Evolutionary conservation across 30 jellyfish, hydroid and myxozoan genomes (phyloP), one percentile per base, ranked within the genome.

Genomic region (Turritopsis dohrnii): DNA sequence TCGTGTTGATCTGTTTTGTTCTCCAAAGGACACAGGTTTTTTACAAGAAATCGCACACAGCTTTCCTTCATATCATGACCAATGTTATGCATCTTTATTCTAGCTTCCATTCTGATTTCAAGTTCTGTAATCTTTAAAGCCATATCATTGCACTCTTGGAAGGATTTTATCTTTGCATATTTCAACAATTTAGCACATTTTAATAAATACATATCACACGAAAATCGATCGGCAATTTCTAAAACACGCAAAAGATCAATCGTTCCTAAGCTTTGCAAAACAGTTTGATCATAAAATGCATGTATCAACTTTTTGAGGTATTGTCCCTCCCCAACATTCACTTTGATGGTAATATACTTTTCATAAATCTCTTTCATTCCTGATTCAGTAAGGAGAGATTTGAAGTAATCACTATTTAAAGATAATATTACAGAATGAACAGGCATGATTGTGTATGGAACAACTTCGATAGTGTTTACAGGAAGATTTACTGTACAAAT

Each of bases 271-370:
- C 77, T 21, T n/a, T 27, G 23, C 77, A 69, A 69, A 7, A 69
- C 77, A 69, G 77, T 69, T 69, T 69, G 77, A 21, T 69, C 77
- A 69, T 69, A 69, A 69, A 69, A 69, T n/a, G 77, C 77, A 1
- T 69, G 77, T 7, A 69, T 69, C 22, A 69, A 69, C 30, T 19
- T 69, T 19, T 69, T 27, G 16, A 69, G 30, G 30, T 69, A 69
- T 27, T 69, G 16, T 69, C 77, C 77, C 19, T 69, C 77, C 0
- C 77, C 77, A 27, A 69, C 30, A 19, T 69, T 69, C 16, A 69
- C 77, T 69, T 69, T 69, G 19, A 69, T 69, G 19, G 77, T 69
- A 27, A 69, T 69, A 27, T 69, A 69, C 19, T 69, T 69, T 21
- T 69, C 31, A 69, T 69, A 27, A 27, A 69, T 69, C 19, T 69